Evolutionary conservation across 2,113 vertebrate species (phyloP), one percentile per base, ranked within the genome.

Genomic region (Vireo altiloquus): DNA sequence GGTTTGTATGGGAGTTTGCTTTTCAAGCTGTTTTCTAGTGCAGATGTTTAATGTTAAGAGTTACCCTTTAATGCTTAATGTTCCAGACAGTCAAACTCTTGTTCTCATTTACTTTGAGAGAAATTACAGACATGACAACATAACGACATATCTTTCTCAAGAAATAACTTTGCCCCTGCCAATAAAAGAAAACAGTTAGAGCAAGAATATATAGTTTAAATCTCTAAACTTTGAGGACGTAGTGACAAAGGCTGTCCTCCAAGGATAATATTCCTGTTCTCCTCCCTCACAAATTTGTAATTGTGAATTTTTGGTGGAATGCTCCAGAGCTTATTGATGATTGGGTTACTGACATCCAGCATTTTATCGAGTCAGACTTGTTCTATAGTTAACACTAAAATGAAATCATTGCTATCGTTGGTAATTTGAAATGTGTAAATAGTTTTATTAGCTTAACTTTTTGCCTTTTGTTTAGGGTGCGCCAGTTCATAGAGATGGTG

Each of bases 401-500:
- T 56, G 8, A 86, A 89, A n/a, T 86, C 13, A 7, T 52, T 92
- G 90, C 66, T 92, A 1, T 95, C 24, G 0, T 59, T 92, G 80
- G 79, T 92, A 46, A 86, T 86, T 71, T 27, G 50, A 82, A 81
- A 37, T 28, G 53, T 50, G 40, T 59, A 28, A 50, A 40, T 70
- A 37, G 84, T 44, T 72, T 93, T 64, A 70, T 82, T 74, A 75
- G 83, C 89, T 96, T 91, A 96, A 97, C 92, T 68, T n/a, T 86
- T 33, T 88, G 60, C 97, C 83, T 93, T 97, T 97, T 89, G 92
- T 96, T 96, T 75, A 99, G 99, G 98, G 99, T 99, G 91, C 99
- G 99, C 87, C 99, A 99, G 97, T 99, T 99, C 92, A 99, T 99
- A 97, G 99, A 99, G 98, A 99, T 99, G 99, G 99, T 99, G 97